phyloP scores from a whole-genome alignment of 2,113 vertebrate genomes.

The Oncorhynchus tshawytscha region DNA sequence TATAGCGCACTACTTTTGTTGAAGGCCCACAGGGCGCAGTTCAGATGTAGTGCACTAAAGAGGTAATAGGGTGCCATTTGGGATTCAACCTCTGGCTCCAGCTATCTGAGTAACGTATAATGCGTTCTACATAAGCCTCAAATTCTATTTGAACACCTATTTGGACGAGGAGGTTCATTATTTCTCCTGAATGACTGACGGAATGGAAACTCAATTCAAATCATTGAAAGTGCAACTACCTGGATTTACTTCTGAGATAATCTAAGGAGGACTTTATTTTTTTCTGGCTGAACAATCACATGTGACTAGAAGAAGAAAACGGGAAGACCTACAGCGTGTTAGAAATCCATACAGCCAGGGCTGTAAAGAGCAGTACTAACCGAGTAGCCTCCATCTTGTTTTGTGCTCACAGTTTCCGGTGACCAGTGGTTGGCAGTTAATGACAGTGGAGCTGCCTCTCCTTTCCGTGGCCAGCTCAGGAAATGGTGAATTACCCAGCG shows the following conservation, averaged over 20 bases:
- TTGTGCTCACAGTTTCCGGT: constrained; percentile 27
- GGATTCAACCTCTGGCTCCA: background rate
- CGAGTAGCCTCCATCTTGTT: constrained; percentile 5
- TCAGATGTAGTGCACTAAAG: too few species aligned
- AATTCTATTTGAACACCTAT: constrained; percentile 41
- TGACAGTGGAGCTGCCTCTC: constrained; percentile 8
- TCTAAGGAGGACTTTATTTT: constrained; percentile 9
- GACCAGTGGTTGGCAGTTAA: constrained; percentile 26
- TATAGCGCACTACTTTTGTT: too few species aligned
- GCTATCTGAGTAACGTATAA: constrained; percentile 27
- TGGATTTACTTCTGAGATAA: constrained; percentile 6
- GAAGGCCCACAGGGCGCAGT: too few species aligned
- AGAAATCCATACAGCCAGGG: background rate
- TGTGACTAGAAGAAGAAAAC: constrained; percentile 7
- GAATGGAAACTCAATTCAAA: constrained; percentile 40
- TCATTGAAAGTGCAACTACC: constrained; percentile 23
- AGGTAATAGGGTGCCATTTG: too few species aligned
- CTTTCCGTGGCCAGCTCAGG: constrained; percentile 35
- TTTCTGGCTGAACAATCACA: constrained; percentile 22
- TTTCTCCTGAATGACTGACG: constrained; percentile 22
- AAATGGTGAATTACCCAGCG: constrained; percentile 20
- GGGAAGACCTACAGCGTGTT: too few species aligned
- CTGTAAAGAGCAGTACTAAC: background rate
- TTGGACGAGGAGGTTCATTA: constrained; percentile 30
- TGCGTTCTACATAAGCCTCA: constrained; percentile 28